Conservation (phyloP, 2,113 vertebrate genomes). For the Chionomys nivalis region DNA sequence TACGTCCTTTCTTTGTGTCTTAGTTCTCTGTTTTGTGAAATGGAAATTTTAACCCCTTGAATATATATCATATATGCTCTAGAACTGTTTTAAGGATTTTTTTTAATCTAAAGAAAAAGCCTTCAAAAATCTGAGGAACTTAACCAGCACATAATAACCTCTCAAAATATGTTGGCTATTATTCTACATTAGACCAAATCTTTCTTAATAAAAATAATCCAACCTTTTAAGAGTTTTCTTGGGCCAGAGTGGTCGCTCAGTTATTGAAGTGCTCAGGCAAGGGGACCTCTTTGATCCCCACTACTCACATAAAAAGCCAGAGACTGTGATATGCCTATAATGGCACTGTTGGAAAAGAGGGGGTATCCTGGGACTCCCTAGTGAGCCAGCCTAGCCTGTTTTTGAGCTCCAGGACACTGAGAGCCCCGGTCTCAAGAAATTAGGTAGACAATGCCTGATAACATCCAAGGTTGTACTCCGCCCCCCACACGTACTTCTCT, state of each 20-base stretch:
- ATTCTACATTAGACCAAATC: background rate
- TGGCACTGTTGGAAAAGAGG: background rate
- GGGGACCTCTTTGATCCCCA: background rate
- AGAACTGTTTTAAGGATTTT: background rate
- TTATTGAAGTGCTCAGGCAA: background rate
- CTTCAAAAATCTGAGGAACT: background rate
- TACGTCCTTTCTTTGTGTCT: background rate
- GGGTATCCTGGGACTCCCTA: background rate
- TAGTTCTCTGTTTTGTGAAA: slow-evolving; percentile 33
- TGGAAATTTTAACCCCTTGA: background rate
- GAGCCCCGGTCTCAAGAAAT: background rate
- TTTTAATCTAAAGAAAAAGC: background rate
- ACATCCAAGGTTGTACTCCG: too few species aligned
- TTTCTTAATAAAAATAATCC: background rate
- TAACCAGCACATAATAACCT: background rate
- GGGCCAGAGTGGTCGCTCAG: background rate
- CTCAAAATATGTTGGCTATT: background rate
- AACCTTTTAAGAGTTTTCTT: background rate
- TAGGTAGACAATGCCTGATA: background rate
- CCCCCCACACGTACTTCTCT: background rate
- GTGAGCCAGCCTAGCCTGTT: background rate
- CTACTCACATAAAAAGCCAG: background rate
- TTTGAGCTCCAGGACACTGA: background rate
- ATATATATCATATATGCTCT: background rate
- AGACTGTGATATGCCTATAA: background rate